A percentile compares a stretch with the other conserved stretches of the same genome.
These are phyloP conservation scores for Lepisosteus osseus DNA, from an alignment of 2,113 vertebrate species.

Conservation along the genomic window DNA sequence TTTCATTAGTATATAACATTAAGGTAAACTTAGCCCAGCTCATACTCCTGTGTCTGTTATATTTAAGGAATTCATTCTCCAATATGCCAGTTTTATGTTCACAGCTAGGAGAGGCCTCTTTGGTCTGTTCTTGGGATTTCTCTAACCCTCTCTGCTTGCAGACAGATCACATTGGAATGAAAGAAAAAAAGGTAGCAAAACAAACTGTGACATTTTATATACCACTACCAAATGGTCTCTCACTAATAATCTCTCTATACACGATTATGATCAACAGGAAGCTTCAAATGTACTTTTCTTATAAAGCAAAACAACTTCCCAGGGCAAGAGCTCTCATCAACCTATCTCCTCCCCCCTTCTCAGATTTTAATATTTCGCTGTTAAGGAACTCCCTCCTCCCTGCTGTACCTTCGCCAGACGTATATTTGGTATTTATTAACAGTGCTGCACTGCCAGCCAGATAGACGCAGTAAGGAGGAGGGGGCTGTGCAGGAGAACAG, in stretches of 20 bases:
- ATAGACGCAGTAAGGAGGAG: background rate
- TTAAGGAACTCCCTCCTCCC: background rate
- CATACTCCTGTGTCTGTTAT: background rate
- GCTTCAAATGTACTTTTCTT: background rate
- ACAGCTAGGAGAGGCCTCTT: background rate
- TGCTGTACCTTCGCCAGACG: background rate
- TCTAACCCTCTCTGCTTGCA: background rate
- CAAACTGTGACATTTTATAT: background rate
- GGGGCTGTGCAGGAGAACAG: background rate
- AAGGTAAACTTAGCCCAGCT: no score
- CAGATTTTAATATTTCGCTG: background rate
- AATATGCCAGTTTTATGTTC: background rate
- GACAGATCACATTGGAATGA: background rate
- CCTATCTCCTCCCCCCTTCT: background rate
- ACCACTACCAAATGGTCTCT: no score
- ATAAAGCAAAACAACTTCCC: slow-evolving; percentile 15
- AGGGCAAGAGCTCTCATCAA: background rate
- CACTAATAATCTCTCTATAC: no score
- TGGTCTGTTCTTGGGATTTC: background rate
- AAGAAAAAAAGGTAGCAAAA: background rate
- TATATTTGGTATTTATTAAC: no score
- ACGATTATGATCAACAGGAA: no score
- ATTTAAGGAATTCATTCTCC: background rate
- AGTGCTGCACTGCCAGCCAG: background rate
- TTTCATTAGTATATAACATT: no score